A percentile compares a stretch with the other conserved stretches of the same genome.
phyloP scores from a whole-genome alignment of 23 tunicate species.

The Oikopleura vanhoeffeni region DNA sequence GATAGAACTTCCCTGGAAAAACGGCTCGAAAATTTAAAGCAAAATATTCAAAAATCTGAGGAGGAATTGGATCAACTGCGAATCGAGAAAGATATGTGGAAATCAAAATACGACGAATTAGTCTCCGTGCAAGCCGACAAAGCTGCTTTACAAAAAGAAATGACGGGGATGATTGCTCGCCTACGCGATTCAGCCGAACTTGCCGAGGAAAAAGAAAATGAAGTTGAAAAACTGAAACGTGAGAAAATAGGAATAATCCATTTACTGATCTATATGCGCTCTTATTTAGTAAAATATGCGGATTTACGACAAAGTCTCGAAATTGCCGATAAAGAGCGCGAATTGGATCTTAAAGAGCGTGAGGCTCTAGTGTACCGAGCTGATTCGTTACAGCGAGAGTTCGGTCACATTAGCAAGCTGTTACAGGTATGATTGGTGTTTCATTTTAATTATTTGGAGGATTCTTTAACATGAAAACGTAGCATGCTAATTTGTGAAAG shows the following conservation, averaged over 20 bases:
- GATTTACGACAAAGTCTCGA: neutral
- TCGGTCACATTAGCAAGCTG: neutral
- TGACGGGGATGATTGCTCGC: neutral
- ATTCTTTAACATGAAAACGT: too few species aligned
- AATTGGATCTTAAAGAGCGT: neutral
- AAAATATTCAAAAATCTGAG: neutral
- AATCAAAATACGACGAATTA: neutral
- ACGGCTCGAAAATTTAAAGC: neutral
- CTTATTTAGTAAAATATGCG: neutral
- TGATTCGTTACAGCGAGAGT: neutral
- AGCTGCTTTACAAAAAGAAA: neutral
- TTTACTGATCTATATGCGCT: neutral
- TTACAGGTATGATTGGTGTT: constrained; percentile 3
- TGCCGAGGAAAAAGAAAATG: neutral
- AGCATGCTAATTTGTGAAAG: too few species aligned
- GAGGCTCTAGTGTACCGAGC: constrained; percentile 7
- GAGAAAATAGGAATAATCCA: neutral
- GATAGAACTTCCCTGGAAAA: neutral
- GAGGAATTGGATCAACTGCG: neutral
- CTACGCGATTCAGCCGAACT: constrained; percentile 5
- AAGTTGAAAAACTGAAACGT: constrained; percentile 11
- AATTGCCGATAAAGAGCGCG: constrained; percentile 11
- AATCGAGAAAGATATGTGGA: constrained; percentile 4
- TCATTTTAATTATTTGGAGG: too few species aligned
- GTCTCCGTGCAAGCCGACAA: neutral